Conservation (phyloP, 2,797 vertebrate genomes). For the Notolabrus celidotus region DNA sequence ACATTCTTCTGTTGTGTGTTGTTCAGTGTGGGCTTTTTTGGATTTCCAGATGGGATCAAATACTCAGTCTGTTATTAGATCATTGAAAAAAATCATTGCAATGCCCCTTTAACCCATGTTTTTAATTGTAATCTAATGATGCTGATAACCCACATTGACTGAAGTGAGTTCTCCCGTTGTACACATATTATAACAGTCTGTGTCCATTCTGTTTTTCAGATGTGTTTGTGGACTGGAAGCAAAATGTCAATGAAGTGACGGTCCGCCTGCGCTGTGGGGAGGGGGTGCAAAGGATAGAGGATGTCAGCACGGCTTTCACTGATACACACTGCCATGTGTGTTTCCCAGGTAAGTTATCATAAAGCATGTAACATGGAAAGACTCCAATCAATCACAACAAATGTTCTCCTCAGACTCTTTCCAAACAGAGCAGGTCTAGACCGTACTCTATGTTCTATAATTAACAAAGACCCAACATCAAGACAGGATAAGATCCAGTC, state of each 20-base stretch:
- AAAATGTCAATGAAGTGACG: constrained; percentile 93
- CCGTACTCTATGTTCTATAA: no score
- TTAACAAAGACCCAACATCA: no score
- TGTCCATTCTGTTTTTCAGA: constrained; percentile 79
- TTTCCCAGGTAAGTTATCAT: constrained; percentile 70
- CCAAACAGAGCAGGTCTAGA: no score
- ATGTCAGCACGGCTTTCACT: constrained; percentile 89
- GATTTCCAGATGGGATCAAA: neutral
- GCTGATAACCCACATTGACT: neutral
- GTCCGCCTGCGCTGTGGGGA: constrained; percentile 91
- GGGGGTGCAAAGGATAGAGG: constrained; percentile 85
- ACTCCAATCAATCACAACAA: no score
- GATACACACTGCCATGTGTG: constrained; percentile 91
- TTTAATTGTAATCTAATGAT: neutral
- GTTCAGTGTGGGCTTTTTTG: neutral
- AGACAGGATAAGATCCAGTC: no score
- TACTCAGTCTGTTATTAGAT: neutral
- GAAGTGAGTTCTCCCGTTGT: neutral
- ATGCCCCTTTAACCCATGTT: neutral
- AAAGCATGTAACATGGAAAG: neutral
- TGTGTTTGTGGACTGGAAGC: constrained; percentile 95
- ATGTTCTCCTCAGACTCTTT: no score
- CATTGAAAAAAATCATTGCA: neutral
- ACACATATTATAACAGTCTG: neutral
- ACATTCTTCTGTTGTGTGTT: neutral